Evolutionary conservation across 2,113 vertebrate genomes (phyloP), one percentile per base, ranked within the genome.

Genomic region (Sinocyclocheilus anophthalmus): DNA sequence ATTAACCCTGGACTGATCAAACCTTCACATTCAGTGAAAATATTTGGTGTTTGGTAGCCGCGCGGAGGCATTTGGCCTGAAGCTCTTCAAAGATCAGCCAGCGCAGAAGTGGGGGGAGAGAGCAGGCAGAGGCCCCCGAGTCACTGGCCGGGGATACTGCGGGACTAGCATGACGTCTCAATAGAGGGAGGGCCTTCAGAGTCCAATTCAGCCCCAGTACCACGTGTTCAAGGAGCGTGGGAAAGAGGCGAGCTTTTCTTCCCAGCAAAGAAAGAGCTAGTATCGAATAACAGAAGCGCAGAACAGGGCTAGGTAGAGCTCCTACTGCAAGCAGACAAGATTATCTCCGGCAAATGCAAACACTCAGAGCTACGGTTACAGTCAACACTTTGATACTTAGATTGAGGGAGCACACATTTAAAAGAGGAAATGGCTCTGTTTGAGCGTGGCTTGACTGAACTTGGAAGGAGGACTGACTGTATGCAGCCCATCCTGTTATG

Each of bases 181-280:
- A 86, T 85, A 84, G 80, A 93, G 93, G 95, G 97, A 94, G 96
- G 96, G 94, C 89, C 95, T 92, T 95, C 91, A 86, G 89, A 92
- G 94, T 93, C 95, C 96, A 95, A 97, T 97, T 98, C 96, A 97
- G 96, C 96, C 92, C 91, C 90, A 88, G 85, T 85, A 96, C 96
- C 96, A 98, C 97, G 97, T 97, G 97, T 95, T 93, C 91, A 91
- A 94, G 91, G 97, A 99, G 97, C 98, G 98, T 99, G 98, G 98
- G 98, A 99, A 99, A 97, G 96, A 97, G 96, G 95, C 95, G 96
- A 96, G 96, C 93, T 94, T 97, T 98, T 97, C 96, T 99, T 99
- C 98, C 98, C 97, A 99, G 96, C 96, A 88, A 96, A 94, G 95
- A 95, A 94, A 94, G 95, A 95, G 93, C 92, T 90, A 92, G 94